Conservation (phyloP, 2,113 vertebrate species). For the Azemiops feae region DNA sequence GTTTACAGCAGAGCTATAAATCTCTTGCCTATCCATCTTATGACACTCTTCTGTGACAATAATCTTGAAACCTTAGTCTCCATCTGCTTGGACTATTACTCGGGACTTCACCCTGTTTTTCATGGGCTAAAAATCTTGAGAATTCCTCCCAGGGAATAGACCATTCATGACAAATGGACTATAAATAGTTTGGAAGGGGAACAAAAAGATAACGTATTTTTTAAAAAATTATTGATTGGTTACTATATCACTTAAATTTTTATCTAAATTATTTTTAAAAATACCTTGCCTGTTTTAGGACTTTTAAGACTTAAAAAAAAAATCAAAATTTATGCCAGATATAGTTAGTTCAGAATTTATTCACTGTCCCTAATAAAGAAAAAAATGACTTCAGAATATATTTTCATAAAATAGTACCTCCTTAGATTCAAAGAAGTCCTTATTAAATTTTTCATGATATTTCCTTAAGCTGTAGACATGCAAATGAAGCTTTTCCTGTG, state of each 20-base stretch:
- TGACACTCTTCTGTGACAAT: neutral
- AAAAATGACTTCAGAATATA: slow-evolving; percentile 32
- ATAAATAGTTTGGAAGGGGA: slow-evolving; percentile 21
- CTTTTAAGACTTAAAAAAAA: slow-evolving; percentile 12
- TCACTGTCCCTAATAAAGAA: slow-evolving; percentile 6
- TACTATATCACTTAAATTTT: neutral
- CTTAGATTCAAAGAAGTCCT: slow-evolving; percentile 12
- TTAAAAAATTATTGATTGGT: slow-evolving; percentile 4
- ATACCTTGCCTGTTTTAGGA: neutral
- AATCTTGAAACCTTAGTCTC: neutral
- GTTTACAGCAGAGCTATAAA: neutral
- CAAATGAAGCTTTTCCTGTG: slow-evolving; percentile 19
- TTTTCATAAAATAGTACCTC: neutral
- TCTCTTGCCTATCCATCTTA: neutral
- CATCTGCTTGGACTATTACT: neutral
- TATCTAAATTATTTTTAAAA: slow-evolving; percentile 12
- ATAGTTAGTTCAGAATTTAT: slow-evolving; percentile 8
- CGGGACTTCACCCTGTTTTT: neutral
- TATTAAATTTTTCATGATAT: slow-evolving; percentile 36
- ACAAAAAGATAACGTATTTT: neutral
- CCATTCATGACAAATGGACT: slow-evolving; percentile 3
- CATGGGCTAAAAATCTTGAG: neutral
- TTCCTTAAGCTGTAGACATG: slow-evolving; percentile 13
- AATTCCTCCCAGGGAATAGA: neutral
- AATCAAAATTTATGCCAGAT: neutral